Evolutionary conservation across 2,113 vertebrate genomes (phyloP), one percentile per base, ranked within the genome.

Genomic region (Hipposideros armiger): DNA sequence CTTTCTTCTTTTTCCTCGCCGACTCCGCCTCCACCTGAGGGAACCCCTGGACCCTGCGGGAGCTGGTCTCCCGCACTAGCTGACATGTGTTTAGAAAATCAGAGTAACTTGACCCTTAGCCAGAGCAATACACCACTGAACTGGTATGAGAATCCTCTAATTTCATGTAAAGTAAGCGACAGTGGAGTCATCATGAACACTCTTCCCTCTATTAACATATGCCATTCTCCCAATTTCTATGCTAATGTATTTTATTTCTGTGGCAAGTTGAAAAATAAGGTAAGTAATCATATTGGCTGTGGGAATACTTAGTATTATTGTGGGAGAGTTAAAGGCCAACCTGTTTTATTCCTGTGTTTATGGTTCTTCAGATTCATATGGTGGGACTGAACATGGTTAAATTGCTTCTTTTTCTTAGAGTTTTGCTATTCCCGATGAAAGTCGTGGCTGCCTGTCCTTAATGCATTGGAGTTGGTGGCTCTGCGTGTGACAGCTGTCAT

Each of bases 1-100:
- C n/a, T 36, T 36, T 36, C 2, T 36, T 2, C 36, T 36, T 36
- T 36, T 36, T 36, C 36, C 36, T 36, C 2, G 36, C 36, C 2
- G 36, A 36, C 36, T 36, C 36, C 36, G 36, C 36, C 36, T 36
- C 36, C 36, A 36, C 36, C 36, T 36, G 36, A 36, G 36, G 36
- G 36, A 36, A 36, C 36, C 36, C 36, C 36, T 36, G 36, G 36
- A 36, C 36, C 36, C 36, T 36, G 36, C 36, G 36, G 36, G 36
- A 36, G 36, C 36, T 36, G 36, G 36, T 36, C 36, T 36, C 36
- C 36, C 36, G 36, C 36, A 36, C 36, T 36, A 36, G 22, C 40
- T 66, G 32, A 88, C 11, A 1, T n/a, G 40, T 74, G 62, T 95
- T 66, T 58, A 94, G 81, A 93, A 95, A 93, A 92, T 74, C 86